These are phyloP conservation scores for Sternarchorhynchus goeldii DNA, from an alignment of 2,797 vertebrate species.

Conservation along the genomic window DNA sequence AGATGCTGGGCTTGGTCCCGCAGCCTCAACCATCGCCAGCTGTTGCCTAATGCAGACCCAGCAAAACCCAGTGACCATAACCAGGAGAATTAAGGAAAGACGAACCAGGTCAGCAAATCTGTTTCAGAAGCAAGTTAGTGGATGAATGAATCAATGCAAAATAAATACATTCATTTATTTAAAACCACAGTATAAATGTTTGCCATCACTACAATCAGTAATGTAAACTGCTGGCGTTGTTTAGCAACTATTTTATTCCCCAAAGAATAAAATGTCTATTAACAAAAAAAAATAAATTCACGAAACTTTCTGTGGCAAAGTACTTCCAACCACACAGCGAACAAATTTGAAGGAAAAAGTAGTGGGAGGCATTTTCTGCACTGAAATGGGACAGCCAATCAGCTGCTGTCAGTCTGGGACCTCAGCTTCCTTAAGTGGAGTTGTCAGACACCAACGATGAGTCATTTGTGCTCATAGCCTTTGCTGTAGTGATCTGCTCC, in stretches of 20 bases:
- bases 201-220: too few relatives aligned
- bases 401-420: background rate
- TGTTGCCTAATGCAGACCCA: conserved; percentile 17
- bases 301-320: background rate
- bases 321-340: background rate
- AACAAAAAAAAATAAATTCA: too few relatives aligned
- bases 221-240: too few relatives aligned
- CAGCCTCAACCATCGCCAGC: background rate
- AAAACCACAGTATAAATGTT: too few relatives aligned
- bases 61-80: background rate
- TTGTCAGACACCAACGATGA: conserved; percentile 28
- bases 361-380: conserved; percentile 7
- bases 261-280: too few relatives aligned
- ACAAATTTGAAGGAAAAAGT: conserved; percentile 3
- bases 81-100: background rate
- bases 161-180: too few relatives aligned
- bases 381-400: conserved; percentile 25
- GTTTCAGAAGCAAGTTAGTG: too few relatives aligned
- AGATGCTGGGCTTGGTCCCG: conserved; percentile 29
- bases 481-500: background rate
- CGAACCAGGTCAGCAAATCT: background rate
- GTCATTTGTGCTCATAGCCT: conserved; percentile 12
- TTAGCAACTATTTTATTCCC: too few relatives aligned
- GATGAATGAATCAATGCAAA: too few relatives aligned
- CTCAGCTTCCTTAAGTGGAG: conserved; percentile 13